Conservation (phyloP, 2,888 invertebrate genomes). For the Pyrrhia umbra region DNA sequence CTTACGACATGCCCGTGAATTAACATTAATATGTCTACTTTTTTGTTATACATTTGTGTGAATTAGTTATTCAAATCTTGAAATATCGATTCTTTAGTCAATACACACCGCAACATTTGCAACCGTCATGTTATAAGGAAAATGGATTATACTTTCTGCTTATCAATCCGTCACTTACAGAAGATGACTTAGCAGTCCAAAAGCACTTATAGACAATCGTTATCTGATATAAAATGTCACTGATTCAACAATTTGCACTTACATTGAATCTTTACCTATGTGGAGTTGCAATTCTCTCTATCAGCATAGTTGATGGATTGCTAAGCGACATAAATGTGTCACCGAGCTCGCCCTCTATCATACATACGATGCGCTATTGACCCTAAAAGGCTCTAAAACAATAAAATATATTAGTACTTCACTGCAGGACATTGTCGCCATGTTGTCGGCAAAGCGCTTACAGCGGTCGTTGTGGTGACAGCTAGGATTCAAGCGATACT, state of each 20-base stretch:
- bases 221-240: constrained; percentile 27
- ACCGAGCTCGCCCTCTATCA: constrained; percentile 40
- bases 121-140: constrained; percentile 26
- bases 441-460: constrained; percentile 17
- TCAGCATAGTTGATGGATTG: constrained; percentile 40
- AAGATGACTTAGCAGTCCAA: constrained; percentile 41
- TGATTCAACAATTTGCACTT: constrained; percentile 25
- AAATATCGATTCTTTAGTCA: background rate
- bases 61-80: background rate
- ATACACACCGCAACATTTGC: constrained; percentile 8
- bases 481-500: constrained; percentile 24
- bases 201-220: constrained; percentile 36
- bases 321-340: constrained; percentile 48
- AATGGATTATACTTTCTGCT: constrained; percentile 31
- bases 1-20: background rate
- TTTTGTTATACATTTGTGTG: background rate
- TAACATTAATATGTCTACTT: background rate
- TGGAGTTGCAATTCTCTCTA: constrained; percentile 14
- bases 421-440: constrained; percentile 35
- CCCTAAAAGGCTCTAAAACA: constrained; percentile 45
- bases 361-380: constrained; percentile 44
- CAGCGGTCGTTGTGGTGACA: constrained; percentile 30
- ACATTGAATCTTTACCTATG: background rate
- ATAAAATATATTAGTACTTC: constrained; percentile 43
- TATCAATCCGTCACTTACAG: constrained; percentile 38